Base-by-base conservation (phyloP, 2,113 vertebrate species). In the Phalacrocorax carbo region DNA sequence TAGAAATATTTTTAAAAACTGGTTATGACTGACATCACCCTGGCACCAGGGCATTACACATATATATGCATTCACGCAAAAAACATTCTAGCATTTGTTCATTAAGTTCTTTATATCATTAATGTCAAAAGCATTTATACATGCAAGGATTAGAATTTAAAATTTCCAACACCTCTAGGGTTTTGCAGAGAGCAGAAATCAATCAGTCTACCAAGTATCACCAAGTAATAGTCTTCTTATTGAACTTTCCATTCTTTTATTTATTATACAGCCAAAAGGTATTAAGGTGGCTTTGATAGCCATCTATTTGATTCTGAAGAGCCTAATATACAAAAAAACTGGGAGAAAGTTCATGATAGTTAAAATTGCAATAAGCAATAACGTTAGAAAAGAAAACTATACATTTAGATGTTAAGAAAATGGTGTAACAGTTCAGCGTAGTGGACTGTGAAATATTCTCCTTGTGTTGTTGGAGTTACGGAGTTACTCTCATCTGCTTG, bases 171-270 rank as follows among this genome's bases (percentile, higher is more conserved):
- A 40, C 93, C 44, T 94, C 70, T 91, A 51, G 76, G 22, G 44
- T 87, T 82, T 93, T 91, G 93, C 38, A 68, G 15, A 82, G 48
- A 60, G n/a, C 32, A 95, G 83, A 96, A 95, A 93, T 75, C 88
- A 97, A 92, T 91, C 78, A 38, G 36, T 77, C 26, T 46, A 92
- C 15, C 46, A 85, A 85, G 32, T 54, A 90, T 76, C 92, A 94
- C 15, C n/a, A 95, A 65, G 20, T 84, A 88, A 89, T 20, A 64
- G 55, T 77, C 25, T 87, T 87, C 40, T 62, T 90, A 69, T 25
- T 60, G 55, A 95, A 82, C 18, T 71, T 72, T 44, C 42, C 8
- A 88, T 65, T 95, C n/a, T 76, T 92, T 92, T 88, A 82, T 83
- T 93, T 55, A 91, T 62, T 51, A 40, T 10, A 55, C 8, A 88